Conservation (phyloP, 1,140 invertebrate species). For the Drosophila nebulosa region DNA sequence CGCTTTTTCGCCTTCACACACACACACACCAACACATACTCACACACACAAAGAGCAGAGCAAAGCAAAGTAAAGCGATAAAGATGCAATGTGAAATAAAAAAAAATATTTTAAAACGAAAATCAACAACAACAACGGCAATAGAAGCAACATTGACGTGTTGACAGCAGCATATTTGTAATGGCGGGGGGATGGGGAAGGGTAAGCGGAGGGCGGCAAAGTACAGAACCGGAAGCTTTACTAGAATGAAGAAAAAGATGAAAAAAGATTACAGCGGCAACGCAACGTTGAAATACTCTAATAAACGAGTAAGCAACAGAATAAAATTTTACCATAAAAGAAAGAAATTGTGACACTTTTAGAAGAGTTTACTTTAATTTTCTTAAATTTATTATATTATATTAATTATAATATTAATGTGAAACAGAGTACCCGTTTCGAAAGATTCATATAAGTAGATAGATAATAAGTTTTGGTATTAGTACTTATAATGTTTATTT, state of each 20-base stretch:
- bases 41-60: no score
- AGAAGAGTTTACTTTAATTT: no score
- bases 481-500: no score
- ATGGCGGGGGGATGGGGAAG: neutral
- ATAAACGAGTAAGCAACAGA: neutral
- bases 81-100: slow-evolving; percentile 63
- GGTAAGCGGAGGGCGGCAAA: neutral
- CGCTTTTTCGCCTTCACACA: slow-evolving; percentile 35
- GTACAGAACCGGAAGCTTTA: slow-evolving; percentile 2
- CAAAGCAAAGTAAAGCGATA: slow-evolving; percentile 45
- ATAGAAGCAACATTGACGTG: slow-evolving; percentile 40
- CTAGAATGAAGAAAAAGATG: slow-evolving; percentile 8
- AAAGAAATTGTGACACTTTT: no score
- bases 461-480: no score
- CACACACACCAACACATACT: slow-evolving; percentile 49
- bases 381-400: no score
- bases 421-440: no score
- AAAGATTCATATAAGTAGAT: no score
- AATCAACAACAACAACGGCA: slow-evolving; percentile 13
- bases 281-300: slow-evolving; percentile 5
- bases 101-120: slow-evolving; percentile 32
- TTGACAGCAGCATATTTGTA: slow-evolving; percentile 64
- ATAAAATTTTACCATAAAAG: no score
- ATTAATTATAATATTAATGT: no score
- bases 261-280: neutral